Conservation (phyloP, 2,797 vertebrate species). For the Acridotheres tristis region DNA sequence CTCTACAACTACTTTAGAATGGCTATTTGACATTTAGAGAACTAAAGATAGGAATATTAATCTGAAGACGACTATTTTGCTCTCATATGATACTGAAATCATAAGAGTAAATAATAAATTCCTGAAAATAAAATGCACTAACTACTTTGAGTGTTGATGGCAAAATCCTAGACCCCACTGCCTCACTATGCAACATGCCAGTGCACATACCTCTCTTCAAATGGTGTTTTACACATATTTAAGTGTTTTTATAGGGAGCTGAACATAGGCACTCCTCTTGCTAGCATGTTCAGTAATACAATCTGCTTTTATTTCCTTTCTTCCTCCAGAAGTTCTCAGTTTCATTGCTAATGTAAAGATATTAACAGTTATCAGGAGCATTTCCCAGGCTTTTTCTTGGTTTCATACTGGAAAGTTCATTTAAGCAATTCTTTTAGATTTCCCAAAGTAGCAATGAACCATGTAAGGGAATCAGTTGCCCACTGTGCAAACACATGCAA, state of each 20-base stretch:
- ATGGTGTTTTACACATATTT: background rate
- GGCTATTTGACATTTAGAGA: background rate
- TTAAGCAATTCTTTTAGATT: conserved; percentile 9
- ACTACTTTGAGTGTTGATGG: background rate
- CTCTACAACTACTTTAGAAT: background rate
- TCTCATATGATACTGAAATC: background rate
- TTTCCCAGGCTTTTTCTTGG: background rate
- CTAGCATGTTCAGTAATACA: background rate
- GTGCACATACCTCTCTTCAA: background rate
- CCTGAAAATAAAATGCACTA: background rate
- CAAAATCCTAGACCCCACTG: background rate
- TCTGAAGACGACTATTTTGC: background rate
- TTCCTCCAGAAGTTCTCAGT: background rate
- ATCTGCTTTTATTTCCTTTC: background rate
- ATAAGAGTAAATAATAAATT: background rate
- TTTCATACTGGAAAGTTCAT: background rate
- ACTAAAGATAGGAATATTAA: background rate
- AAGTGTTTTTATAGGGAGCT: background rate
- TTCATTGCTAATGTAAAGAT: background rate
- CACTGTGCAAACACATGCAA: conserved; percentile 15
- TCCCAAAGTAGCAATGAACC: conserved; percentile 8
- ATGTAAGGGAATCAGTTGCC: background rate
- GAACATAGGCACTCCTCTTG: background rate
- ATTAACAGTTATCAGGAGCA: background rate
- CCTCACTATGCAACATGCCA: background rate